Base-by-base conservation (phyloP, 2,113 vertebrate species). In the Prolemur simus region DNA sequence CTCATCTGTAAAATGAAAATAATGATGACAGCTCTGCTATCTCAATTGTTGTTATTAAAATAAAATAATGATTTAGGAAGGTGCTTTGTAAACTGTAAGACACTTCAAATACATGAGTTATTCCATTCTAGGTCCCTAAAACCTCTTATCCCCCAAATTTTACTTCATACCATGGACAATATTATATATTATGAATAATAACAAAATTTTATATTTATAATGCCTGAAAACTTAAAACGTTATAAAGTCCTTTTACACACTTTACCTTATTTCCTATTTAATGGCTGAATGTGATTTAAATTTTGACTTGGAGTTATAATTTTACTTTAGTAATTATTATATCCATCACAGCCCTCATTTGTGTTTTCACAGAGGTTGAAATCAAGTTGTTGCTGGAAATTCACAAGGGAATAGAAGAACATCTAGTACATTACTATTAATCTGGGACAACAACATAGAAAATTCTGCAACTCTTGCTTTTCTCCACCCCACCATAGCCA, bases 271-370 rank as follows among this genome's bases (percentile, higher is more conserved):
- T 93, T 96, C 45, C 56, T 89, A 80, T 73, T 80, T 42, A 92
- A 64, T 76, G 69, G 37, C 20, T 86, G 17, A 80, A 91, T 87
- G 77, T 83, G 56, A 89, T 89, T 93, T 96, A 94, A 96, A 95
- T 47, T 96, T 91, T 97, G n/a, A 95, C 29, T 89, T 86, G 54
- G 77, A 83, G 27, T 97, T 96, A 86, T 76, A 96, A 95, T 89
- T 91, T 94, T 87, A 93, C 85, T 86, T 68, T 81, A 47, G 95
- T 95, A 83, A 82, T 87, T 97, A 91, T 52, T 96, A n/a, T 89
- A 95, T 93, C 87, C 80, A 93, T 89, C 56, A 76, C 23, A 68
- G 82, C 13, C 49, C 45, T 95, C 86, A 97, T 94, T 93, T 87
- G 68, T 97, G 63, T 86, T 97, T 89, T 37, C 63, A 97, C 47